phyloP scores from a whole-genome alignment of 2,797 vertebrate species.

The Eremophila alpestris region DNA sequence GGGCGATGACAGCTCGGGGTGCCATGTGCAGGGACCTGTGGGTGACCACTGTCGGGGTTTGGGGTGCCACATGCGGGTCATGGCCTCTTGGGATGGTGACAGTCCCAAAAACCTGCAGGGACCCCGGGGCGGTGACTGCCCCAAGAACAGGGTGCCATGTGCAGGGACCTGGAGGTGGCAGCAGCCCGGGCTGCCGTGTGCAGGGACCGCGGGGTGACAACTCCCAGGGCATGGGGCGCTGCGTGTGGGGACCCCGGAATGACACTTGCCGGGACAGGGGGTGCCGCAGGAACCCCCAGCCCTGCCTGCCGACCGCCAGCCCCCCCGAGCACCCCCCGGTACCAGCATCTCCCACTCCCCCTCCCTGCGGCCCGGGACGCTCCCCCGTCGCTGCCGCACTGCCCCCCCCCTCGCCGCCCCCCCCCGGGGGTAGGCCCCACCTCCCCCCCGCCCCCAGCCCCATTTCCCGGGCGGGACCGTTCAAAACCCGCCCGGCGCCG shows the following conservation, averaged over 20 bases:
- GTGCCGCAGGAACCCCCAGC: neutral
- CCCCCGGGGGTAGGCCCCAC: neutral
- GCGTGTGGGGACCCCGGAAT: neutral
- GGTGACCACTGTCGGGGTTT: too few species aligned
- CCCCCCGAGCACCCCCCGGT: neutral
- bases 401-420: neutral
- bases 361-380: neutral
- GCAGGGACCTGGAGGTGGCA: fast-evolving
- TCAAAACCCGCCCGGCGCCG: neutral
- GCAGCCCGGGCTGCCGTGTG: fast-evolving
- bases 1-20: neutral
- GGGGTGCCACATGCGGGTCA: neutral
- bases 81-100: fast-evolving
- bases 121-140: neutral
- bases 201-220: neutral
- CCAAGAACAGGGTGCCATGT: fast-evolving
- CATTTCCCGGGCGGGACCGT: conserved; percentile 15
- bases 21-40: neutral
- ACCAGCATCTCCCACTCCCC: neutral
- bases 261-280: neutral
- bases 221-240: neutral
- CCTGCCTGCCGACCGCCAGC: neutral
- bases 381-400: neutral
- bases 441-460: neutral
- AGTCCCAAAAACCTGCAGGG: neutral